These are phyloP conservation scores for Timema cristinae DNA, from an alignment of 2,888 invertebrate species.

Conservation along the genomic window DNA sequence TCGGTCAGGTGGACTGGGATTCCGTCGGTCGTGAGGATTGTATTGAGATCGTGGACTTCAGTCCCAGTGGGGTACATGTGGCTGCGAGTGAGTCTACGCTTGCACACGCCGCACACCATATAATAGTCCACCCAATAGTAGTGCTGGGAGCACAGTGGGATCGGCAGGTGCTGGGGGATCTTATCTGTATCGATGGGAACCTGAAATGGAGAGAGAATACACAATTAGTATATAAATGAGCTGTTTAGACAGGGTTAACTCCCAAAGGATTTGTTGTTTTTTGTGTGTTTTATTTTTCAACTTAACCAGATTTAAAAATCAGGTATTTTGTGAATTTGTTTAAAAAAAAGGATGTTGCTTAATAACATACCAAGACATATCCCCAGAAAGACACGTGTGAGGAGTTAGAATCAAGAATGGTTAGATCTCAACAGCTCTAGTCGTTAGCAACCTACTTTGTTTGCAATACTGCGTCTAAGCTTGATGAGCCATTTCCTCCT, in stretches of 20 bases:
- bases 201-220: conserved; percentile 33
- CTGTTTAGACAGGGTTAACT: no score
- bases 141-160: conserved; percentile 67
- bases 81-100: conserved; percentile 68
- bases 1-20: conserved; percentile 65
- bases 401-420: no score
- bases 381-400: no score
- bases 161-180: conserved; percentile 36
- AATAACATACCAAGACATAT: no score
- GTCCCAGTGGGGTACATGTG: conserved; percentile 64
- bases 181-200: conserved; percentile 47
- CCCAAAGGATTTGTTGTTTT: no score
- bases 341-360: no score
- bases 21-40: conserved; percentile 54
- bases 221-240: no score
- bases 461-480: conserved; percentile 63
- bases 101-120: conserved; percentile 73
- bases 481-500: conserved; percentile 69
- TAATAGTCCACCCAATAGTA: conserved; percentile 67
- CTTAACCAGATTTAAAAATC: no score
- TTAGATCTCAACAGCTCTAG: background rate
- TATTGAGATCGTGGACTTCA: conserved; percentile 51
- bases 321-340: no score
- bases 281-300: no score
- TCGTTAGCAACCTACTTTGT: conserved; percentile 38